phyloP scores from a whole-genome alignment of 2,797 vertebrate species.

The Bradypodion pumilum region DNA sequence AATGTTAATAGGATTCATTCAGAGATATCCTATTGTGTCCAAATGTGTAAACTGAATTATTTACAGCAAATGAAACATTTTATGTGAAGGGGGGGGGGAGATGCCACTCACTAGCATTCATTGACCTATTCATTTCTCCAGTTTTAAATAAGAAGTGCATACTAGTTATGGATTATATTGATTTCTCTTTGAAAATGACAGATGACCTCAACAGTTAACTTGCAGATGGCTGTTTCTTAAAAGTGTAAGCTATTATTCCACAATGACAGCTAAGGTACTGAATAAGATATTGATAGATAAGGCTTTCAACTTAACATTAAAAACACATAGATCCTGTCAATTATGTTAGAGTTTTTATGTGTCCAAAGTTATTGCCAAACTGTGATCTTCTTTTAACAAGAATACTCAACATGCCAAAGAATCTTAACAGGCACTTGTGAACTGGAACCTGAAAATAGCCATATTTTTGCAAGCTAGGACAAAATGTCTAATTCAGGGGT shows the following conservation, averaged over 20 bases:
- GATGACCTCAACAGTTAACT: constrained; percentile 69
- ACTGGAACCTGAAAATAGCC: not conserved
- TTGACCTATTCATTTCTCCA: constrained; percentile 65
- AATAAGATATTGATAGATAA: constrained; percentile 70
- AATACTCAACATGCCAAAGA: constrained; percentile 23
- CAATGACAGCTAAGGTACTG: constrained; percentile 56
- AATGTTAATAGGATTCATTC: constrained; percentile 44
- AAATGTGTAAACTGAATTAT: constrained; percentile 36
- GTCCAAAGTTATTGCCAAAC: constrained; percentile 61
- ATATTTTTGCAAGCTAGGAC: not conserved
- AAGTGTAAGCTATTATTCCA: constrained; percentile 54
- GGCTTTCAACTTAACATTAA: constrained; percentile 55
- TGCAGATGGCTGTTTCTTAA: constrained; percentile 58
- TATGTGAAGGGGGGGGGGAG: constrained; percentile 26
- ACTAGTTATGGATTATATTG: constrained; percentile 64
- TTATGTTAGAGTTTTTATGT: constrained; percentile 49
- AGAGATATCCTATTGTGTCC: constrained; percentile 30
- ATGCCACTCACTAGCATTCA: constrained; percentile 44
- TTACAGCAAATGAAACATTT: constrained; percentile 12
- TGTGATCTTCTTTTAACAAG: constrained; percentile 14
- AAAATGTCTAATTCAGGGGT: not conserved
- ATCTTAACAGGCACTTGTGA: constrained; percentile 18
- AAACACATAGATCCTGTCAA: constrained; percentile 51
- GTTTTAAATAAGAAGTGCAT: constrained; percentile 68
- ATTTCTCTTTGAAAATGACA: constrained; percentile 71